Evolutionary conservation across 2,113 vertebrate genomes (phyloP), one percentile per base, ranked within the genome.

Genomic region (Buteo buteo): DNA sequence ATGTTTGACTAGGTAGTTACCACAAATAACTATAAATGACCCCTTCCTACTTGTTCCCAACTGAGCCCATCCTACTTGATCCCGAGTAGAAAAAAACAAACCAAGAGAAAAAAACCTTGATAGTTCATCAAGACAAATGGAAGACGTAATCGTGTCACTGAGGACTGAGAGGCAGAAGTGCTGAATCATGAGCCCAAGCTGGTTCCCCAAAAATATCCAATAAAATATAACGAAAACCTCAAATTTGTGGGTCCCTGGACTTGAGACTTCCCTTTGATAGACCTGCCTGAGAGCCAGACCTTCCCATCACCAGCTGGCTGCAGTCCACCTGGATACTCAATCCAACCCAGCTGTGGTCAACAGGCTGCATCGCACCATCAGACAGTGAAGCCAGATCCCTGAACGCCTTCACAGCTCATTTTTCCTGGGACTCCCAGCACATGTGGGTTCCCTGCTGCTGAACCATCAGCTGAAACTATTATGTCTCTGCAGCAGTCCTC

Each of bases 391-490:
- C 13, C 36, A 78, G 45, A 71, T 9, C 38, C 32, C 45, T 49
- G 69, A 89, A 84, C 31, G 73, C 10, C 59, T 76, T 87, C 74
- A 25, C 32, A 82, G 71, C 28, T 91, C 36, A 49, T 91, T 94
- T 88, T 83, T 77, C 44, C 32, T 21, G 9, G 32, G 47, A 44
- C 7, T 81, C 18, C 6, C 7, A 81, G 36, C 18, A 61, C 24
- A 57, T 11, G 8, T n/a, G 34, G 15, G 16, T 38, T 82, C 38
- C 42, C 25, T 82, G 42, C 34, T 74, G 36, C 32, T 40, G 69
- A 80, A 26, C 7, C 28, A 52, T 44, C 22, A 83, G 9, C 16
- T 79, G 61, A 40, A 74, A 69, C 29, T 47, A 16, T 31, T 38
- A 31, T 34, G 29, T 45, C 34, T 55, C 25, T 84, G 36, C 24